These are phyloP conservation scores for Eubucco bourcierii DNA, from an alignment of 2,113 vertebrate species.

Conservation along the genomic window DNA sequence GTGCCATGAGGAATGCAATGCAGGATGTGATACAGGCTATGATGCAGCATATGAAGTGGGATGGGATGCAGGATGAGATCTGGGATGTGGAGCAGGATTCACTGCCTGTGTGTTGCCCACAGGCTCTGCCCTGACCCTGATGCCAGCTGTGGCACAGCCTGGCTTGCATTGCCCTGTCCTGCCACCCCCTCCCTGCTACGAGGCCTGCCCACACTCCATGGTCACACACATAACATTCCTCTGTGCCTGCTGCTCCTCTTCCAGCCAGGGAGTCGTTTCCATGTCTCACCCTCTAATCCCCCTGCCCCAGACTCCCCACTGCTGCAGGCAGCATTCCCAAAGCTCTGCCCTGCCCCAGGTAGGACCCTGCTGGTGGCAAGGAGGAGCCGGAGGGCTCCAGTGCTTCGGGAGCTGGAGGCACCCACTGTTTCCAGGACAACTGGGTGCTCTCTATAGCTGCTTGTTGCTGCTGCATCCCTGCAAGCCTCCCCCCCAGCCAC, in stretches of 20 bases:
- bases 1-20: not conserved
- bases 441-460: constrained; percentile 53
- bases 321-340: not conserved
- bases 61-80: not conserved
- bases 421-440: constrained; percentile 64
- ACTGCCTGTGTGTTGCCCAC: rapidly evolving
- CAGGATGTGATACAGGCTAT: too few species aligned
- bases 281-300: rapidly evolving
- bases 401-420: not conserved
- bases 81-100: rapidly evolving
- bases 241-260: not conserved
- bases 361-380: not conserved
- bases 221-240: rapidly evolving
- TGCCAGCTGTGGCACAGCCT: not conserved
- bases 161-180: not conserved
- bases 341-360: not conserved
- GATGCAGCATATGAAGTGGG: not conserved
- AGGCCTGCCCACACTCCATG: not conserved
- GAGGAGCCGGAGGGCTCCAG: not conserved
- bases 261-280: rapidly evolving
- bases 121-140: not conserved
- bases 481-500: not conserved
- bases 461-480: not conserved
- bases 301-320: not conserved
- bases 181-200: not conserved